Conservation (phyloP, 2,888 invertebrate species). For the Pammene fasciana region DNA sequence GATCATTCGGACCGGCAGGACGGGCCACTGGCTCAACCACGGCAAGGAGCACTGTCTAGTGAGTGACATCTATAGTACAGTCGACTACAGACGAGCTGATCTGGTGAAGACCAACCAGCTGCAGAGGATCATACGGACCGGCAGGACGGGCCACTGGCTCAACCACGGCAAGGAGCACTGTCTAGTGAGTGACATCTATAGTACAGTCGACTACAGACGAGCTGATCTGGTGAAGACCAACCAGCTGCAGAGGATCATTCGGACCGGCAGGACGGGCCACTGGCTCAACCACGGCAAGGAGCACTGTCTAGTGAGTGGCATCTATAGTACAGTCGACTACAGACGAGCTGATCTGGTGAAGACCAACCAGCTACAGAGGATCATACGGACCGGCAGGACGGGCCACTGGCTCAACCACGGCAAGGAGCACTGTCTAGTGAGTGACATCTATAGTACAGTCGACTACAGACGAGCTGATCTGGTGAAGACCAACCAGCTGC, state of each 20-base stretch:
- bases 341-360: neutral
- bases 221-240: neutral
- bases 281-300: neutral
- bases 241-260: neutral
- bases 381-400: too few species aligned
- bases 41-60: conserved; percentile 98
- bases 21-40: conserved; percentile 99
- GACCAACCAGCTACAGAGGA: neutral
- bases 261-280: too few species aligned
- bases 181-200: neutral
- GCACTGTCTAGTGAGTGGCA: neutral
- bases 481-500: neutral
- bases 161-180: neutral
- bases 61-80: conserved; percentile 32
- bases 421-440: neutral
- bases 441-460: too few species aligned
- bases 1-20: conserved; percentile 97
- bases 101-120: neutral
- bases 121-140: neutral
- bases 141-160: neutral
- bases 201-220: too few species aligned
- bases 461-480: too few species aligned
- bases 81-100: too few species aligned
- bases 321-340: too few species aligned
- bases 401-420: neutral